Base-by-base conservation (phyloP, 2,797 vertebrate genomes). In the Loris lydekkerianus region DNA sequence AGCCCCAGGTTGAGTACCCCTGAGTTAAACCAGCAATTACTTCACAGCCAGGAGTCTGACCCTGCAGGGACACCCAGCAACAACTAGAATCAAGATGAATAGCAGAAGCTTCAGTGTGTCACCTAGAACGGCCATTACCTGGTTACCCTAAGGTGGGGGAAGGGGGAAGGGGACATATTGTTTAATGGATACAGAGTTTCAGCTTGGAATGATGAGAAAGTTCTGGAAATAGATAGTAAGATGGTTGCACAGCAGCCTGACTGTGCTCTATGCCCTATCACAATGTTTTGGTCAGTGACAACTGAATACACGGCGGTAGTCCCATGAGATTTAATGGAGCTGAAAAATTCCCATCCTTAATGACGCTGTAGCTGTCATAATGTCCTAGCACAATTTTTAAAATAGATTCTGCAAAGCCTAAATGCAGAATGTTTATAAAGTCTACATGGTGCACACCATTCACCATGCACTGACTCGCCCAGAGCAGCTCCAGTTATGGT, bases 71-170 rank as follows among this genome's bases (percentile, higher is more conserved):
- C n/a, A 20, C 13, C 27, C 29, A 7, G 60, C 6, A 23, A 49
- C 40, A 34, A 2, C 4, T 63, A 27, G 58, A 40, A 29, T 3
- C 10, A n/a, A 46, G 25, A 60, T 2, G 23, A 9, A 1, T 1
- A 10, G 1, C 6, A 15, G 18, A 17, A 46, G 40, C 43, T 5
- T 23, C 14, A 2, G 29, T 20, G 40, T 3, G 1, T 53, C 17
- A 20, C 0, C 5, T 9, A 46, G 46, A n/a, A 53, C 0, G 10
- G 75, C 5, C 0, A 31, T 20, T 31, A 37, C 37, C 29, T 1
- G 0, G 49, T 31, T 49, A 40, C 40, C 18, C 1, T 0, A 29
- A 77, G 46, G 75, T n/a, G 46, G 18, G 27, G 18, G 5, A 31
- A 2, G 18, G 46, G 46, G 10, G 6, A n/a, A 2, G 18, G 46